phyloP scores from a whole-genome alignment of 2,888 invertebrate genomes.

The Caenorhabditis afra region DNA sequence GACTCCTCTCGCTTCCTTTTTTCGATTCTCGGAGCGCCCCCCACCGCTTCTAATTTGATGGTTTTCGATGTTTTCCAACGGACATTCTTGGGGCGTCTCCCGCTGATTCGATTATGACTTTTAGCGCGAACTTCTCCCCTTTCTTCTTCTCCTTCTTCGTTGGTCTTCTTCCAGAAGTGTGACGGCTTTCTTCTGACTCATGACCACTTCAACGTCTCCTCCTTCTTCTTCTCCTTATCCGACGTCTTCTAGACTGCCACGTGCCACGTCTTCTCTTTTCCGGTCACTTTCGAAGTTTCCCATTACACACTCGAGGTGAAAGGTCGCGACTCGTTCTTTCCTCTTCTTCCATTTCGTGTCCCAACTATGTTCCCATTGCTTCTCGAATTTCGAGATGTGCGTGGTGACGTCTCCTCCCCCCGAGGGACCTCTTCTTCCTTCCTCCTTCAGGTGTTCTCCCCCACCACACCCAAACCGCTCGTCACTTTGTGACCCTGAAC shows the following conservation, averaged over 20 bases:
- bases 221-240: neutral
- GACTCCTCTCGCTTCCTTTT: slow-evolving; percentile 18
- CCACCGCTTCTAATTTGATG: slow-evolving; percentile 37
- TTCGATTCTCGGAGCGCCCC: neutral
- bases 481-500: slow-evolving; percentile 48
- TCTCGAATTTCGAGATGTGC: slow-evolving; percentile 32
- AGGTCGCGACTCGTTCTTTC: slow-evolving; percentile 20
- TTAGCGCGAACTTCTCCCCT: neutral
- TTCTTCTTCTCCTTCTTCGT: too few species aligned
- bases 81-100: slow-evolving; percentile 42
- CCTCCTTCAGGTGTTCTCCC: slow-evolving; percentile 30
- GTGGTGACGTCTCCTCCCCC: slow-evolving; percentile 21
- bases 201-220: slow-evolving; percentile 19
- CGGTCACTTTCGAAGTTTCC: slow-evolving; percentile 41
- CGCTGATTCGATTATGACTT: slow-evolving; percentile 40
- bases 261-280: slow-evolving; percentile 28
- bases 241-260: slow-evolving; percentile 16
- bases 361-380: slow-evolving; percentile 27
- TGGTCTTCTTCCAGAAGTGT: slow-evolving; percentile 27
- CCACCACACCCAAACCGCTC: slow-evolving; percentile 29
- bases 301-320: slow-evolving; percentile 42
- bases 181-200: slow-evolving; percentile 31
- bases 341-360: neutral
- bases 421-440: slow-evolving; percentile 1
- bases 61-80: slow-evolving; percentile 50